Evolutionary conservation across 2,888 invertebrate species (phyloP).

Genomic region (Synergus laeviventris): DNA sequence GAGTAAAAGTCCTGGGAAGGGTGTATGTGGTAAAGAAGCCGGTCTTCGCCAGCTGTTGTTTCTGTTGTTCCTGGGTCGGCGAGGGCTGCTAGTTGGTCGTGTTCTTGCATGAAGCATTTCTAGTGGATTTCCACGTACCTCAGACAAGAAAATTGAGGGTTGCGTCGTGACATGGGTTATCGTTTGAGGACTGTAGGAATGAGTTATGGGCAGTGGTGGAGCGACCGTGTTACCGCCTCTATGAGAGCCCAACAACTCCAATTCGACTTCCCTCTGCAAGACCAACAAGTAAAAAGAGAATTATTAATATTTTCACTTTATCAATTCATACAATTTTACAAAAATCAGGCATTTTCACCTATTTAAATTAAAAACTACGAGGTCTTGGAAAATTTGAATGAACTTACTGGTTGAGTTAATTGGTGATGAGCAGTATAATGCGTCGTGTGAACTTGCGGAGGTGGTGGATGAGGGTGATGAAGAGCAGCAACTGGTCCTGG

Average conservation of each 20-base stretch:
- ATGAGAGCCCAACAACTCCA: slow-evolving; percentile 70
- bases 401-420: slow-evolving; percentile 70
- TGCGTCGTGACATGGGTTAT: slow-evolving; percentile 79
- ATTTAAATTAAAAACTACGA: background rate
- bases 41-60: slow-evolving; percentile 77
- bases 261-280: slow-evolving; percentile 70
- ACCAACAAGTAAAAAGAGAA: background rate
- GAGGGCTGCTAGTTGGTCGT: slow-evolving; percentile 72
- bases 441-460: slow-evolving; percentile 70
- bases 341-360: background rate
- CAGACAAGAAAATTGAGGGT: slow-evolving; percentile 73
- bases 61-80: slow-evolving; percentile 74
- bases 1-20: slow-evolving; percentile 87
- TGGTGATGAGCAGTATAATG: slow-evolving; percentile 70
- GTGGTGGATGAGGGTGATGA: slow-evolving; percentile 67
- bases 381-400: background rate
- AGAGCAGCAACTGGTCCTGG: slow-evolving; percentile 70
- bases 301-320: background rate
- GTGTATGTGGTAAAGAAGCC: slow-evolving; percentile 73
- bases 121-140: slow-evolving; percentile 75
- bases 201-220: slow-evolving; percentile 73
- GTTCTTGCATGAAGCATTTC: slow-evolving; percentile 75
- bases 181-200: slow-evolving; percentile 74
- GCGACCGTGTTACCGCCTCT: slow-evolving; percentile 75
- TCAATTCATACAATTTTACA: background rate